Conservation (phyloP, 2,888 invertebrate genomes). For the Ganaspis brasiliensis region DNA sequence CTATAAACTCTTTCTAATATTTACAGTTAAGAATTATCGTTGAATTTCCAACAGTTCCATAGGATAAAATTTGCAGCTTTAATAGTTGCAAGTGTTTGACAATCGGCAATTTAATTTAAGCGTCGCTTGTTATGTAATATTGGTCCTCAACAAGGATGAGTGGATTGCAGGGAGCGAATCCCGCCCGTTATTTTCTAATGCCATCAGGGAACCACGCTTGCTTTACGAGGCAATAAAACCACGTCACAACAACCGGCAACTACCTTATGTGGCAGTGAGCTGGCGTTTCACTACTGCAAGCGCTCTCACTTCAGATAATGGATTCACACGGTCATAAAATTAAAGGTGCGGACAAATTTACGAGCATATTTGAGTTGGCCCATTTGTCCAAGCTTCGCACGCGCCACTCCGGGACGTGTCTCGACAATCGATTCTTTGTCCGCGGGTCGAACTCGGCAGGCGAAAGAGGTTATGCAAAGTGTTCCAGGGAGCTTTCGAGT, state of each 20-base stretch:
- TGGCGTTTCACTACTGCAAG: constrained; percentile 59
- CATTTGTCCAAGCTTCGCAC: constrained; percentile 56
- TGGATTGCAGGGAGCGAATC: constrained; percentile 62
- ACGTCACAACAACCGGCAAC: constrained; percentile 69
- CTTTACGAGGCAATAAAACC: constrained; percentile 79
- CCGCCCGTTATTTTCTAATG: constrained; percentile 76
- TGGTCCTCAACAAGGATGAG: constrained; percentile 9
- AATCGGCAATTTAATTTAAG: not conserved
- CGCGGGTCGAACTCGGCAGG: not conserved
- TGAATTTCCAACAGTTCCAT: not conserved
- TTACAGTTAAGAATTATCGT: no score
- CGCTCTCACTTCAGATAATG: constrained; percentile 77
- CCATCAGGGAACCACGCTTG: constrained; percentile 68
- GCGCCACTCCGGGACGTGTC: constrained; percentile 52
- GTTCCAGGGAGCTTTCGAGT: no score
- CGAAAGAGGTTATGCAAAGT: constrained; percentile 2
- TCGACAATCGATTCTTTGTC: constrained; percentile 22
- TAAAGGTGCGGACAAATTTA: constrained; percentile 78
- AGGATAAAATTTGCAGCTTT: not conserved
- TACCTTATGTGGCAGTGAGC: constrained; percentile 55
- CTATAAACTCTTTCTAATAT: no score
- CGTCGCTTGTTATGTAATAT: not conserved
- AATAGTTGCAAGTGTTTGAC: not conserved
- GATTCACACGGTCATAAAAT: constrained; percentile 78
- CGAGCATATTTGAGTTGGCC: constrained; percentile 58